A percentile compares a stretch with the other conserved stretches of the same genome.
These are phyloP conservation scores for Gastrophysa polygoni DNA, from an alignment of 2,888 invertebrate genomes.

Conservation along the genomic window DNA sequence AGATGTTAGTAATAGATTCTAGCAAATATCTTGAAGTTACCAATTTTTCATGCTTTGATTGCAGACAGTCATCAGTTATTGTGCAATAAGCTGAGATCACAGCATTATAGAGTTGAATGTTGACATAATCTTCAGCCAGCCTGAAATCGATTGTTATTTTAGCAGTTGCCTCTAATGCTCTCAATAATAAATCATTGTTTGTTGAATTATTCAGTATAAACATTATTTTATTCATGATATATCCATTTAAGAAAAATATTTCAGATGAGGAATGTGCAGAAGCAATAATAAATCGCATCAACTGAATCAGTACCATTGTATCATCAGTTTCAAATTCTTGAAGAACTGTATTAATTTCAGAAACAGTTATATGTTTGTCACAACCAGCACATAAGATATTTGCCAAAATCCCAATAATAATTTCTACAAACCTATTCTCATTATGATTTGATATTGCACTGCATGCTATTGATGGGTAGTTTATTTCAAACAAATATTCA, in stretches of 20 bases:
- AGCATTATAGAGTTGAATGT: conserved; percentile 36
- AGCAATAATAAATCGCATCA: conserved; percentile 70
- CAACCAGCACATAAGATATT: conserved; percentile 76
- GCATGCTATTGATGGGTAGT: conserved; percentile 70
- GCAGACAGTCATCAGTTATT: conserved; percentile 38
- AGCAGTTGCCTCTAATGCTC: conserved; percentile 64
- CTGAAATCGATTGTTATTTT: conserved; percentile 46
- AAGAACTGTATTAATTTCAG: conserved; percentile 64
- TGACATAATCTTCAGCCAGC: conserved; percentile 37
- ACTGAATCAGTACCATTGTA: conserved; percentile 73
- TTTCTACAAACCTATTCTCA: conserved; percentile 72
- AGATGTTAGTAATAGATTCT: conserved; percentile 47
- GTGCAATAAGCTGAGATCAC: conserved; percentile 41
- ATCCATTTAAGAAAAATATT: conserved; percentile 59
- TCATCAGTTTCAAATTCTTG: conserved; percentile 69
- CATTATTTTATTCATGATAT: conserved; percentile 65
- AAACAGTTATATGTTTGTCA: conserved; percentile 62
- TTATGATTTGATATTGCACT: conserved; percentile 64
- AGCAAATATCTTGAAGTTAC: conserved; percentile 40
- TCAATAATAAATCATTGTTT: conserved; percentile 65
- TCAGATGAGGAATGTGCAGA: conserved; percentile 57
- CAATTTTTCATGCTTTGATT: conserved; percentile 35
- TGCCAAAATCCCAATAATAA: conserved; percentile 81
- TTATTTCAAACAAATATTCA: conserved; percentile 69
- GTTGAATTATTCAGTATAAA: conserved; percentile 79